Percentiles rank a stretch among this genome's conserved stretches.
These are phyloP conservation scores for Delia radicum DNA, from an alignment of 1,140 invertebrate species.

Conservation along the genomic window DNA sequence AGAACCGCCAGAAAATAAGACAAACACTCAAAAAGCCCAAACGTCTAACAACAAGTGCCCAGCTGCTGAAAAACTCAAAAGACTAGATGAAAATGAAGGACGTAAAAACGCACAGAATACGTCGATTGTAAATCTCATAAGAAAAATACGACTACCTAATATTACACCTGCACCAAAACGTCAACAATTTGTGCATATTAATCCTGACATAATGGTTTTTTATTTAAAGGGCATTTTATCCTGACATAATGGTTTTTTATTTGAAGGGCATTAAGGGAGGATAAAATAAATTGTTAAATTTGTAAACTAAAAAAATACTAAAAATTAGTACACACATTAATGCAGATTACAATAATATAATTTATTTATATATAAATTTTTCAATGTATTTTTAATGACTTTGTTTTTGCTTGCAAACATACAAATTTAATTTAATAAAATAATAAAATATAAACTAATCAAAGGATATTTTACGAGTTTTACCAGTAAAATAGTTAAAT, in stretches of 20 bases:
- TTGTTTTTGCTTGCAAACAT: too few relatives aligned
- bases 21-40: background rate
- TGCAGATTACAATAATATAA: too few relatives aligned
- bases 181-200: background rate
- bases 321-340: too few relatives aligned
- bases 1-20: background rate
- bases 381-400: too few relatives aligned
- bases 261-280: background rate
- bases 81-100: background rate
- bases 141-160: background rate
- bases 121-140: background rate
- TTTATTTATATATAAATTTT: too few relatives aligned
- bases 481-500: too few relatives aligned
- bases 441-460: too few relatives aligned
- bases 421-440: too few relatives aligned
- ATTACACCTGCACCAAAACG: background rate
- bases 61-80: background rate
- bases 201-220: background rate
- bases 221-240: background rate
- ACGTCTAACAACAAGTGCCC: background rate
- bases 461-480: too few relatives aligned
- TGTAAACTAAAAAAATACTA: background rate
- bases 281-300: too few relatives aligned
- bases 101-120: background rate
- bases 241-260: background rate